Base-by-base conservation (phyloP, 2,888 invertebrate genomes). In the Pollenia griseotomentosa region DNA sequence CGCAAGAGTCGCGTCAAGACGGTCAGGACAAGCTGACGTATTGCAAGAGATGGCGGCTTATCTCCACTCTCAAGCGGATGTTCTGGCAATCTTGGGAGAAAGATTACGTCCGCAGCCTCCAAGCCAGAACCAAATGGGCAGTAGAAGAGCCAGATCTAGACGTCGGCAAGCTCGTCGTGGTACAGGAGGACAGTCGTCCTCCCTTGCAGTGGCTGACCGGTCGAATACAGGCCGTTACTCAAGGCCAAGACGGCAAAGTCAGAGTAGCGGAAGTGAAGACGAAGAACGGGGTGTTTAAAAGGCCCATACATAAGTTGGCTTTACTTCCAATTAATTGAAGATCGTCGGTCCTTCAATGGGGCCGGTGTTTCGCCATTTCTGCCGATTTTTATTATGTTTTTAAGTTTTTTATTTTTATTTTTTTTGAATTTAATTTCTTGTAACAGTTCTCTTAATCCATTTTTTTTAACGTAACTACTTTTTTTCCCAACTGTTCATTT, bases 191-290 rank as follows among this genome's bases (percentile, higher is more conserved):
- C 73, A 46, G 79, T 46, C 4, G 61, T 3, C 86, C 82, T 14
- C 81, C 85, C 10, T 74, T 87, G 55, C 68, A 86, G n/a, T 88
- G 88, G 88, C 7, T 75, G 9, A 42, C 57, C 1, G 85, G 83
- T 19, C n/a, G 51, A 53, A 82, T 83, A 14, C 63, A 57, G 0
- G 78, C 71, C 12, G 83, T 86, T 33, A 44, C 73, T 57, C 55
- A 11, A 19, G 85, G 83, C 10, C 16, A 55, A 74, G 86, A 85
- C 68, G 77, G 46, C 33, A 88, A 74, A 59, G 55, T 86, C 48
- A 66, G 86, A 9, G 83, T 86, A 16, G 81, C 81, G 40, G 78
- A 83, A 63, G 83, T 14, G n/a, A 53, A 23, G 23, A 23, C 23
- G 1, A 23, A 3, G 2, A 23, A 23, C 23, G 23, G 23, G 1